These are phyloP conservation scores for Leptopterna dolabrata DNA, from an alignment of 2,888 invertebrate genomes.

Conservation along the genomic window DNA sequence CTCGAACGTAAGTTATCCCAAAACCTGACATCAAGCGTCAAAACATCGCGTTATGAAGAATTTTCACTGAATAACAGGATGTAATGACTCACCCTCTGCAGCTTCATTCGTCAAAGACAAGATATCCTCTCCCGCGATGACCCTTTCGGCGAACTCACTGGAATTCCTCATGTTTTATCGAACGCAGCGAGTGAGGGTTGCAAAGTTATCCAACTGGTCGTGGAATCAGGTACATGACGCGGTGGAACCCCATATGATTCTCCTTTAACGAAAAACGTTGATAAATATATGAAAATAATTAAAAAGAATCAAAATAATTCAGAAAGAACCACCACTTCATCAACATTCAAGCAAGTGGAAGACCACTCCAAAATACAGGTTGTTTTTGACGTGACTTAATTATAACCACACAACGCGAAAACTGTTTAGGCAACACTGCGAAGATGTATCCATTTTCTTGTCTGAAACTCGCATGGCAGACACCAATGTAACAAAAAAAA, in stretches of 20 bases:
- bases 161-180: not conserved
- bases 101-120: slow-evolving; percentile 31
- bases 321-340: too few species aligned
- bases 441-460: not conserved
- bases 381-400: not conserved
- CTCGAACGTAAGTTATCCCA: not conserved
- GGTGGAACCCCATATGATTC: too few species aligned
- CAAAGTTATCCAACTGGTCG: too few species aligned
- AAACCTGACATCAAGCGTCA: not conserved
- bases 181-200: not conserved
- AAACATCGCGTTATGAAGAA: too few species aligned
- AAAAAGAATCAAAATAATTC: too few species aligned
- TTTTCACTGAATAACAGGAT: not conserved
- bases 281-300: too few species aligned
- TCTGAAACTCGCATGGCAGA: not conserved
- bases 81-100: slow-evolving; percentile 3
- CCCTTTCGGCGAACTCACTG: not conserved
- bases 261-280: too few species aligned
- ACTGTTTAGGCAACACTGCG: not conserved
- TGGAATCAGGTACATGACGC: too few species aligned
- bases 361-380: not conserved
- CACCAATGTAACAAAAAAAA: not conserved
- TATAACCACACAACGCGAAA: not conserved
- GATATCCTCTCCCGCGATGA: slow-evolving; percentile 20
- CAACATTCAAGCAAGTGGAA: too few species aligned